phyloP scores from a whole-genome alignment of 2,888 invertebrate genomes.

The Lithosia quadra region DNA sequence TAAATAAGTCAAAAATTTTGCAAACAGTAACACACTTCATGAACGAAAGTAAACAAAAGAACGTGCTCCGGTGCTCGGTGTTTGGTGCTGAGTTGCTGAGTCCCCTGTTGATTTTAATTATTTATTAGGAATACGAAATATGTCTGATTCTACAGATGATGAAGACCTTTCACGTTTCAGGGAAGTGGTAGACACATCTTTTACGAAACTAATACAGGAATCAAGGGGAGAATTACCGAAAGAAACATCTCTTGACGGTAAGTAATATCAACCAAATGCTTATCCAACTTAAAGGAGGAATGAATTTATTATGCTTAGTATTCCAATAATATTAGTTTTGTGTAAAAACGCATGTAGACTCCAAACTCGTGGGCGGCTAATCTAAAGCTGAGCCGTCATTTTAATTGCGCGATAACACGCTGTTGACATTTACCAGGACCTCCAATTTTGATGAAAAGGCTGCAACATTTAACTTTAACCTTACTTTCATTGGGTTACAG shows the following conservation, averaged over 20 bases:
- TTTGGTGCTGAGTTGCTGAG: neutral
- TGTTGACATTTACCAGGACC: neutral
- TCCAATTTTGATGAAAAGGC: neutral
- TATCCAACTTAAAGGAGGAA: neutral
- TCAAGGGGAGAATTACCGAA: slow-evolving; percentile 47
- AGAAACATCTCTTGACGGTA: slow-evolving; percentile 52
- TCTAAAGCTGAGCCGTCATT: neutral
- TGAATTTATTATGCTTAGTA: too few relatives aligned
- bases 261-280: slow-evolving; percentile 2
- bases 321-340: too few relatives aligned
- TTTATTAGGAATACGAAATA: slow-evolving; percentile 46
- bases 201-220: slow-evolving; percentile 71
- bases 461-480: neutral
- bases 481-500: too few relatives aligned
- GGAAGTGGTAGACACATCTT: slow-evolving; percentile 84
- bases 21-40: slow-evolving; percentile 11
- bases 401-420: neutral
- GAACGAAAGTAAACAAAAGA: slow-evolving; percentile 40
- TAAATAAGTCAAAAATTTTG: too few relatives aligned
- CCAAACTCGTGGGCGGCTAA: too few relatives aligned
- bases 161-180: slow-evolving; percentile 79
- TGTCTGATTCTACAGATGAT: slow-evolving; percentile 84
- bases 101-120: neutral
- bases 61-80: neutral
- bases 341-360: too few relatives aligned